Conservation (phyloP, 64 coral and sea anemone genomes). For the Dendrophyllia cribrosa region DNA sequence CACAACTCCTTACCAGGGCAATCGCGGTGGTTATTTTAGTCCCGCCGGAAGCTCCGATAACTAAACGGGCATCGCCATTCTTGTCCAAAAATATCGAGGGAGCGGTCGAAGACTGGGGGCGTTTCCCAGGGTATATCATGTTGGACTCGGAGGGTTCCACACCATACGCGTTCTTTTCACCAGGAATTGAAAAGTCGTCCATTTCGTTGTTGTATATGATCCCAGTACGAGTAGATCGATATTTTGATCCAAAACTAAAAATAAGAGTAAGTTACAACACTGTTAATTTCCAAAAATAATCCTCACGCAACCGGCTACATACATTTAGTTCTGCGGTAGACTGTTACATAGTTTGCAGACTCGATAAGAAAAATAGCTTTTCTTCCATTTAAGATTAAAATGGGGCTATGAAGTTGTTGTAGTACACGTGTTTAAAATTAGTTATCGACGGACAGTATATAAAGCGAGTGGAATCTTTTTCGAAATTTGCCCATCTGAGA, state of each 20-base stretch:
- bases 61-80: conserved; percentile 76
- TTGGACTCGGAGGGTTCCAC: conserved; percentile 69
- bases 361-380: too few relatives aligned
- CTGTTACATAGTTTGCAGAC: too few relatives aligned
- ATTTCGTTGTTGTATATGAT: conserved; percentile 99
- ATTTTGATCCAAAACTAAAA: conserved; percentile 80
- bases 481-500: too few relatives aligned
- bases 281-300: too few relatives aligned
- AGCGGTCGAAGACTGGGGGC: conserved; percentile 88
- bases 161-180: conserved; percentile 66
- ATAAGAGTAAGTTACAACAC: not conserved
- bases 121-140: conserved; percentile 88
- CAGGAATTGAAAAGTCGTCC: conserved; percentile 95
- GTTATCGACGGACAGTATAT: too few relatives aligned
- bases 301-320: too few relatives aligned
- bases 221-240: conserved; percentile 80
- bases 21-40: conserved; percentile 94
- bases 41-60: conserved; percentile 89
- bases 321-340: too few relatives aligned
- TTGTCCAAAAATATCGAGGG: conserved; percentile 80
- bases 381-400: too few relatives aligned
- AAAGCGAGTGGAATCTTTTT: too few relatives aligned
- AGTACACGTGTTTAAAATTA: too few relatives aligned
- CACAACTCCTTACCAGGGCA: conserved; percentile 70
- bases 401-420: too few relatives aligned